Evolutionary conservation across 2,113 vertebrate species (phyloP), one percentile per base, ranked within the genome.

Genomic region (Micromys minutus): DNA sequence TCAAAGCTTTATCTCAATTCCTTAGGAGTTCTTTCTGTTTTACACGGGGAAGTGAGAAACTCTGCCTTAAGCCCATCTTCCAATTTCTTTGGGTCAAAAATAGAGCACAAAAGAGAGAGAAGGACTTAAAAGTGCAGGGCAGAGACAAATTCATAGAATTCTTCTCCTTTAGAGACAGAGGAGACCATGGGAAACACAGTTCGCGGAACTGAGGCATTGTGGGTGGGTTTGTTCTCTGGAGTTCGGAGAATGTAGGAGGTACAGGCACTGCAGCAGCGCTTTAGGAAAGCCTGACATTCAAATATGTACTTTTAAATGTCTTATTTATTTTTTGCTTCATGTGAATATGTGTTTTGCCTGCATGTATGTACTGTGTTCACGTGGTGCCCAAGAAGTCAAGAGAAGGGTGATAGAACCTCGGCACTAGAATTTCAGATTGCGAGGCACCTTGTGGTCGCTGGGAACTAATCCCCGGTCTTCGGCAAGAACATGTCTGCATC

Each of bases 211-310:
- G 29, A 55, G 17, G 31, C 55, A 31, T 5, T 63, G 4, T 3
- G 7, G 3, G 7, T 29, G 8, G 39, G 52, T 72, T 21, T 50
- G n/a, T 9, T 0, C 26, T 36, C 50, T 3, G 0, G 5, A 7
- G 16, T 1, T 10, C 47, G 45, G 11, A 12, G 15, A 4, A 55
- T 4, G 50, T 31, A 9, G 26, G 6, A 42, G n/a, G 52, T 29
- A 31, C 15, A 2, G 42, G n/a, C 21, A 52, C 5, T 19, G 1
- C 6, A n/a, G 39, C 31, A 50, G 31, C 3, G 26, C 42, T 77
- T 93, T 55, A 11, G 36, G 55, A 16, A 9, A 52, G 13, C 59
- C 29, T 91, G 29, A n/a, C 24, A 39, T 26, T 85, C 1, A 92
- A 39, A 26, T 39, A 45, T 3, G 0, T 5, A 4, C 61, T 94